Conservation (phyloP, 1,140 invertebrate genomes). For the Stegodyphus mimosarum region DNA sequence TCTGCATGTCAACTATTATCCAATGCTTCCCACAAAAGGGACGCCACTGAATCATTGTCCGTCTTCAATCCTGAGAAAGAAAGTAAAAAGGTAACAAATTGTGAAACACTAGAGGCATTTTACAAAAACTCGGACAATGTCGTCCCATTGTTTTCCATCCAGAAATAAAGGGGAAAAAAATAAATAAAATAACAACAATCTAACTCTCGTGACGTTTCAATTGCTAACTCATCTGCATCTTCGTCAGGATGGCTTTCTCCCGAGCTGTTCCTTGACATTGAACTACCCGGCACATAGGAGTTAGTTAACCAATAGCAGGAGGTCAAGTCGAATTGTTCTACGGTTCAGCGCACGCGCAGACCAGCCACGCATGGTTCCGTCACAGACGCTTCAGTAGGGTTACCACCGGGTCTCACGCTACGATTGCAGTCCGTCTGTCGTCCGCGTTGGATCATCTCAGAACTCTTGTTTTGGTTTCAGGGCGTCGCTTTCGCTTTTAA, state of each 20-base stretch:
- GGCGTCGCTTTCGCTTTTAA: too few species aligned
- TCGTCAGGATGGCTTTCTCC: slow-evolving; percentile 40
- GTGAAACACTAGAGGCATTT: background rate
- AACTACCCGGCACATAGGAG: slow-evolving; percentile 9
- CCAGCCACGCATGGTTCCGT: slow-evolving; percentile 54
- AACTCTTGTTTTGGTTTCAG: too few species aligned
- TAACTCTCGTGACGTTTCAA: slow-evolving; percentile 15
- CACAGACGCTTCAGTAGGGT: slow-evolving; percentile 26
- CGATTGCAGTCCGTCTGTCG: background rate
- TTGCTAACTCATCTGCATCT: slow-evolving; percentile 33
- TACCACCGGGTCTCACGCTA: slow-evolving; percentile 37
- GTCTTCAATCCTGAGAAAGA: too few species aligned
- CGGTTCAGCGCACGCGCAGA: slow-evolving; percentile 47
- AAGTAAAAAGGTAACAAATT: background rate
- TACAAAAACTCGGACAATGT: background rate
- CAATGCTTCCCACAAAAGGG: background rate
- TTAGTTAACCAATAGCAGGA: slow-evolving; percentile 48
- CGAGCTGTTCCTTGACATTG: slow-evolving; percentile 48
- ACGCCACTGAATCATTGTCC: too few species aligned
- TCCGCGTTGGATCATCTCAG: too few species aligned
- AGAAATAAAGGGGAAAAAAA: background rate
- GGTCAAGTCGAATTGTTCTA: slow-evolving; percentile 48
- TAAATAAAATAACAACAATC: background rate
- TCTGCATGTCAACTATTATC: too few species aligned
- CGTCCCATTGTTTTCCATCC: background rate